A percentile compares a stretch with the other conserved stretches of the same genome.
Evolutionary conservation across 2,888 invertebrate genomes (phyloP).

Genomic region (Pseudanteris insignis): DNA sequence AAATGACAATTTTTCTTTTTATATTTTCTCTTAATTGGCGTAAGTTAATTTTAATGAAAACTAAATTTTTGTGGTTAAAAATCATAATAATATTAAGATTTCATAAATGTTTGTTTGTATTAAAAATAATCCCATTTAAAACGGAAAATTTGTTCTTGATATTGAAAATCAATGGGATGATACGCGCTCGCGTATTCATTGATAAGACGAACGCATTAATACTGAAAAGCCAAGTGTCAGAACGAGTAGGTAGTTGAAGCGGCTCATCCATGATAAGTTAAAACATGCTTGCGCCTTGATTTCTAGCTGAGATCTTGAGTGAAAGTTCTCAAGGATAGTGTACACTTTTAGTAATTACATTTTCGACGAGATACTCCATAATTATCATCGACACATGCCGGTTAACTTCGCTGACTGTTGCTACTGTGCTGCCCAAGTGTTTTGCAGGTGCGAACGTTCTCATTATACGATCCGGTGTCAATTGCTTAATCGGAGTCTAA

Average conservation of each 20-base stretch:
- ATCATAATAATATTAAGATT: not conserved
- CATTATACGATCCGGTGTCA: constrained; percentile 43
- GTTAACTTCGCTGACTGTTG: constrained; percentile 31
- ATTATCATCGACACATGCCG: constrained; percentile 41
- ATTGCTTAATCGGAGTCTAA: constrained; percentile 55
- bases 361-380: constrained; percentile 38
- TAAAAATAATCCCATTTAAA: too few relatives aligned
- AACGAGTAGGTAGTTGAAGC: constrained; percentile 9
- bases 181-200: constrained; percentile 1
- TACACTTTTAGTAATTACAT: constrained; percentile 38
- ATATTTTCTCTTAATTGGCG: too few relatives aligned
- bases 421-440: constrained; percentile 23
- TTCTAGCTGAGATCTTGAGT: constrained; percentile 23
- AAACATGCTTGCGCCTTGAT: constrained; percentile 32
- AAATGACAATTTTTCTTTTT: too few relatives aligned
- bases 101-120: too few relatives aligned
- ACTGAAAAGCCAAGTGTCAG: constrained; percentile 14
- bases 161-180: not conserved
- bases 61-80: not conserved
- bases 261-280: constrained; percentile 17
- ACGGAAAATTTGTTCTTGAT: not conserved
- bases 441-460: constrained; percentile 30
- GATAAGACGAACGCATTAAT: constrained; percentile 5
- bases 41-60: too few relatives aligned
- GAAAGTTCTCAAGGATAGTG: constrained; percentile 23